Conservation (phyloP, 2,888 invertebrate genomes). For the Cloeon dipterum region DNA sequence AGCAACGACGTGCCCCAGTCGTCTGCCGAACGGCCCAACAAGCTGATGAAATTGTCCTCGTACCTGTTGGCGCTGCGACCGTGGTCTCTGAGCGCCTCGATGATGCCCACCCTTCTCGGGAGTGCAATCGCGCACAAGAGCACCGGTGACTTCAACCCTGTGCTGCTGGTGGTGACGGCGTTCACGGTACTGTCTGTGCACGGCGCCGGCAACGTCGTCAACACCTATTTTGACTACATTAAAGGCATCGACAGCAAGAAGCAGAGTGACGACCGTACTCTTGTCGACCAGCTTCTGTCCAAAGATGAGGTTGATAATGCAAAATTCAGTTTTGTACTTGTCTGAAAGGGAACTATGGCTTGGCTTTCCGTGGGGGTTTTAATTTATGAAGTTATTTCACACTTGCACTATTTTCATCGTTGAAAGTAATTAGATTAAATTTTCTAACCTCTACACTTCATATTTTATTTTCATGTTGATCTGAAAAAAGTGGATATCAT, state of each 20-base stretch:
- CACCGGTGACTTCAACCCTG: slow-evolving; percentile 43
- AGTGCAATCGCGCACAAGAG: slow-evolving; percentile 69
- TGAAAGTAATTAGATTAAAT: too few species aligned
- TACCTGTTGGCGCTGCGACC: slow-evolving; percentile 75
- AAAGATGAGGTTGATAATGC: too few species aligned
- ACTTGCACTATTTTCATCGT: too few species aligned
- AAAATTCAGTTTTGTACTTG: too few species aligned
- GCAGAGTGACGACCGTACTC: slow-evolving; percentile 69
- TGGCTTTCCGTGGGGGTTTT: too few species aligned
- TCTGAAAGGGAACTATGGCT: too few species aligned
- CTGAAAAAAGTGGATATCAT: too few species aligned
- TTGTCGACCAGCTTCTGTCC: slow-evolving; percentile 77
- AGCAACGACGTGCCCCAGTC: not conserved
- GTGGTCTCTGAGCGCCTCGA: slow-evolving; percentile 81
- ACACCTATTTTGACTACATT: slow-evolving; percentile 87
- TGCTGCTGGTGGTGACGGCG: slow-evolving; percentile 56
- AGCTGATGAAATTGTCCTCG: slow-evolving; percentile 63
- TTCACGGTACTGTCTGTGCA: slow-evolving; percentile 80
- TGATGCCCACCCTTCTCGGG: slow-evolving; percentile 77
- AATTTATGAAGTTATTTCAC: too few species aligned
- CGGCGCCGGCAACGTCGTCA: slow-evolving; percentile 89
- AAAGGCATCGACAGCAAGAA: slow-evolving; percentile 73
- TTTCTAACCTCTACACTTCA: too few species aligned
- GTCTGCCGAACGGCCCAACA: not conserved
- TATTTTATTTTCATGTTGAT: too few species aligned